These are phyloP conservation scores for Hyphantria cunea DNA, from an alignment of 1,140 invertebrate genomes.

Conservation along the genomic window DNA sequence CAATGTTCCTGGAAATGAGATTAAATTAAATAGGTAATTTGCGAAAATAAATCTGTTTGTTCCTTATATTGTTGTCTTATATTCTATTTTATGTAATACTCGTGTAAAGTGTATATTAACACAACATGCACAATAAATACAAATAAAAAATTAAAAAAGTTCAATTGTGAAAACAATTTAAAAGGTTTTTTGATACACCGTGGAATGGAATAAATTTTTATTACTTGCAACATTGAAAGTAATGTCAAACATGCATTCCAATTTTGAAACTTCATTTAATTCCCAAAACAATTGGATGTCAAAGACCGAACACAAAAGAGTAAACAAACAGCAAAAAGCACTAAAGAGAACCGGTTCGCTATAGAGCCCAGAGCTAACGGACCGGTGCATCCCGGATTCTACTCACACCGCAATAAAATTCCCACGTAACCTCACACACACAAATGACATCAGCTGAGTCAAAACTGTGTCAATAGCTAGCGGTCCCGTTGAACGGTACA, in stretches of 20 bases:
- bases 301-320: slow-evolving; percentile 41
- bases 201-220: too few species aligned
- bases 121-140: too few species aligned
- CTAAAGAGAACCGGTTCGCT: slow-evolving; percentile 47
- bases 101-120: too few species aligned
- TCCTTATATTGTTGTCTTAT: too few species aligned
- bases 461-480: slow-evolving; percentile 71
- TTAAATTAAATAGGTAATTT: too few species aligned
- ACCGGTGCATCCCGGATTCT: slow-evolving; percentile 55
- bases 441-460: slow-evolving; percentile 64
- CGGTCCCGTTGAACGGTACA: slow-evolving; percentile 64
- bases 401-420: slow-evolving; percentile 46
- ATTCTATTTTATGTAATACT: too few species aligned
- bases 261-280: slow-evolving; percentile 9
- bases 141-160: too few species aligned
- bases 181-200: too few species aligned
- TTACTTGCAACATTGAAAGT: too few species aligned
- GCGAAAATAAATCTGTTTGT: too few species aligned
- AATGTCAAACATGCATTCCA: not conserved
- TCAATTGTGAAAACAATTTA: too few species aligned
- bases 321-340: slow-evolving; percentile 47
- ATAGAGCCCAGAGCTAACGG: slow-evolving; percentile 53
- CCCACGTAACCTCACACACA: slow-evolving; percentile 41
- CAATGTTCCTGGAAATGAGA: too few species aligned
- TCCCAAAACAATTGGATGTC: slow-evolving; percentile 32